These are phyloP conservation scores for Apantesis nais DNA, from an alignment of 2,888 invertebrate species.

Conservation along the genomic window DNA sequence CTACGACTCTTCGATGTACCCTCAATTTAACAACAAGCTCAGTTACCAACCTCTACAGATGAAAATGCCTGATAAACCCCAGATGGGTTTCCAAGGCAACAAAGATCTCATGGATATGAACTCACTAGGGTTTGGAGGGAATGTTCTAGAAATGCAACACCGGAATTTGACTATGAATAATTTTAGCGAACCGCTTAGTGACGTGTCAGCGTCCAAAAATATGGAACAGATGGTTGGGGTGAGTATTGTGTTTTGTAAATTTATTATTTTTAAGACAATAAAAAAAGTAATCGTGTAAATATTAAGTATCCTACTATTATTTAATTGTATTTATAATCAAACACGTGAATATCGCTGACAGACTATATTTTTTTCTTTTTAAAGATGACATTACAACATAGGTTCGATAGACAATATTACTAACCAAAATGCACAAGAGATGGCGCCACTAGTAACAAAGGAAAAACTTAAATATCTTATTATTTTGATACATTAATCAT, in stretches of 20 bases:
- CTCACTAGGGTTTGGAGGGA: slow-evolving; percentile 56
- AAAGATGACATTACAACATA: no score
- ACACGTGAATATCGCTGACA: no score
- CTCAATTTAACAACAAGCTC: slow-evolving; percentile 69
- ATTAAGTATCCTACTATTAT: no score
- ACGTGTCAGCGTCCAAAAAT: slow-evolving; percentile 52
- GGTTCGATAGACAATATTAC: no score
- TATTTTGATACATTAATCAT: no score
- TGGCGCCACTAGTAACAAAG: no score
- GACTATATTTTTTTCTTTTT: no score
- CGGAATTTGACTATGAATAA: slow-evolving; percentile 57
- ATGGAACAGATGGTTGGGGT: slow-evolving; percentile 63
- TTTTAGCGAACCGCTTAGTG: slow-evolving; percentile 58
- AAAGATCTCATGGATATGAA: slow-evolving; percentile 64
- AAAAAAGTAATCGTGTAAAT: not conserved
- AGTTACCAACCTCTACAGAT: slow-evolving; percentile 64
- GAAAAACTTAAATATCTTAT: no score
- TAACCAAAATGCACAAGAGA: no score
- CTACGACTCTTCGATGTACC: slow-evolving; percentile 78
- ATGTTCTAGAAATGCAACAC: slow-evolving; percentile 60
- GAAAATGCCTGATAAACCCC: slow-evolving; percentile 62
- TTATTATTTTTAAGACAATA: not conserved
- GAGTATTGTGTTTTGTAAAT: slow-evolving; percentile 26
- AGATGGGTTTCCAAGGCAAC: slow-evolving; percentile 50
- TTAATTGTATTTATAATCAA: no score